Evolutionary conservation across 2,888 invertebrate species (phyloP), one percentile per base, ranked within the genome.

Genomic region (Morpho helenor): DNA sequence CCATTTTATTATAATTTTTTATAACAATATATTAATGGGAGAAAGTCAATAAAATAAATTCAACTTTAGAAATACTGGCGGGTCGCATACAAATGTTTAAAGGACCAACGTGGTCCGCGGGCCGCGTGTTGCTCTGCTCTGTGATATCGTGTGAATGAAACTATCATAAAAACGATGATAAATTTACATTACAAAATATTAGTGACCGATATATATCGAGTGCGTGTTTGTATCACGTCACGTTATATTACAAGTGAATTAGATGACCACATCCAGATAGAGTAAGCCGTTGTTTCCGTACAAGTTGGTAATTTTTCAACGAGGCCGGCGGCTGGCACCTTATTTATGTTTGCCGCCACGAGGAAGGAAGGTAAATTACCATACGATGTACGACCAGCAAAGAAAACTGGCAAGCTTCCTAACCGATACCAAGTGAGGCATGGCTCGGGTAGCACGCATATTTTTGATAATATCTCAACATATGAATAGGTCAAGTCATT

Each of bases 331-430:
- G 80, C 78, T 80, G 80, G 83, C 82, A 77, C 77, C 75, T 82
- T 79, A 89, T 89, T 89, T 89, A 89, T 85, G 82, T 71, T 68
- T 68, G 68, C 77, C 74, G 77, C 75, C 74, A 77, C 68, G 62
- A 76, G 86, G 85, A 87, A 88, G 88, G 88, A 88, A 88, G 72
- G 76, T 65, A 69, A 79, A 88, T 89, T 89, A 87, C 82, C 89
- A 89, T 88, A 88, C 82, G 80, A 84, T 85, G 77, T 80, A 80
- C 66, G 64, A 72, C 72, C 77, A 76, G 78, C 81, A 85, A 84
- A 84, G 80, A 84, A 31, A 84, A 80, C 79, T 72, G 75, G 77
- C 73, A 76, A 77, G 72, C 63, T 66, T 68, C 68, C 68, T 58
- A 63, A 58, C 61, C 63, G 67, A 65, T 69, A 68, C 64, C 60